A percentile compares a stretch with the other conserved stretches of the same genome.
These are phyloP conservation scores for Pseudorhombus dupliciocellatus DNA, from an alignment of 2,113 vertebrate species.

Conservation along the genomic window DNA sequence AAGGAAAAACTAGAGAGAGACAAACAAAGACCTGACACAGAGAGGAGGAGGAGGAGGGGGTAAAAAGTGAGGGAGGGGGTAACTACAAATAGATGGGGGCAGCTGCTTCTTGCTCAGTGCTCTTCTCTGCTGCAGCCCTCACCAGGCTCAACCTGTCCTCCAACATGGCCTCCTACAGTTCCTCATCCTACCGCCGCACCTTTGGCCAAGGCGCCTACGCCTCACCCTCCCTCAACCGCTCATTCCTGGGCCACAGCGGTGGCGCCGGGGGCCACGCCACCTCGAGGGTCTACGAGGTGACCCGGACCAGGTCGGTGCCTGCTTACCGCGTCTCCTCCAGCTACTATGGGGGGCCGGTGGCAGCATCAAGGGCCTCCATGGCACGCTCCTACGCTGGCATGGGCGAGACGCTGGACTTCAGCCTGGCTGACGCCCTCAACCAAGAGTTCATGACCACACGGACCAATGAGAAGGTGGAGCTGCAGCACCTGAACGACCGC, in stretches of 20 bases:
- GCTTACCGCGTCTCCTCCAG: conserved; percentile 79
- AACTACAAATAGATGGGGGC: conserved; percentile 68
- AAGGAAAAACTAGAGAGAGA: neutral
- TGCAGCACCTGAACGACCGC: conserved; percentile 95
- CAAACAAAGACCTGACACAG: neutral
- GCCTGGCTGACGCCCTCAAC: conserved; percentile 92
- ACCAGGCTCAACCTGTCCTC: conserved; percentile 34
- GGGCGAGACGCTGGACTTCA: conserved; percentile 94
- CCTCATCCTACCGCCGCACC: conserved; percentile 90
- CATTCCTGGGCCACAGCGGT: conserved; percentile 74
- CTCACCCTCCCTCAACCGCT: conserved; percentile 81
- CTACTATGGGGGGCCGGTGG: conserved; percentile 41
- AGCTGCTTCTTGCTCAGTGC: conserved; percentile 25
- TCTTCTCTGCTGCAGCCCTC: conserved; percentile 34
- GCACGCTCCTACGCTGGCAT: conserved; percentile 84
- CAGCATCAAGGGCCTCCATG: conserved; percentile 51
- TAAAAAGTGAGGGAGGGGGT: conserved; percentile 23
- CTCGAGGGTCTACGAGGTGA: conserved; percentile 92
- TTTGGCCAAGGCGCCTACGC: conserved; percentile 81
- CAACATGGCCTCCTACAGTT: conserved; percentile 90
- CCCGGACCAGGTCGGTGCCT: conserved; percentile 77
- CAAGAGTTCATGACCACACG: conserved; percentile 95
- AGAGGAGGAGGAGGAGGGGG: conserved; percentile 3
- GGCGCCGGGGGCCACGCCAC: conserved; percentile 37
- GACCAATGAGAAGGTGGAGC: conserved; percentile 95